A percentile compares a stretch with the other conserved stretches of the same genome.
Evolutionary conservation across 2,113 vertebrate genomes (phyloP).

Genomic region (Podarcis raffonei): DNA sequence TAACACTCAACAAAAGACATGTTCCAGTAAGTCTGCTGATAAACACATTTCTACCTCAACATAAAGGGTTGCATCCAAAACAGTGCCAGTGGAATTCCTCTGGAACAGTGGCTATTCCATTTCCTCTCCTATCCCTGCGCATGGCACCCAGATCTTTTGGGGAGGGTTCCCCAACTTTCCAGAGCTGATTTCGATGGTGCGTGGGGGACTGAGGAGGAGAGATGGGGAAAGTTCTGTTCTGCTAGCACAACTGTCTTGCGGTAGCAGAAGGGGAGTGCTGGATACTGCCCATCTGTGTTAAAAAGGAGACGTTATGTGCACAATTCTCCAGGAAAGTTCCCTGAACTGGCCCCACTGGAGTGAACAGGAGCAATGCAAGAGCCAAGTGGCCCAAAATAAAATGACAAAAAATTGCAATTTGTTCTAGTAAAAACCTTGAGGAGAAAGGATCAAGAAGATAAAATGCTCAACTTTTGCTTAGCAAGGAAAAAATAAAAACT

Average conservation of each 20-base stretch:
- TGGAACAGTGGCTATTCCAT: too few relatives aligned
- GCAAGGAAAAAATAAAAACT: slow-evolving; percentile 49
- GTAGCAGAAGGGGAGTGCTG: too few relatives aligned
- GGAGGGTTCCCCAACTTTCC: too few relatives aligned
- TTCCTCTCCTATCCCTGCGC: too few relatives aligned
- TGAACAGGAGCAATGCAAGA: neutral
- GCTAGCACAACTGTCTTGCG: too few relatives aligned
- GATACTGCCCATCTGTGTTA: neutral
- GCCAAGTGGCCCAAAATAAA: neutral
- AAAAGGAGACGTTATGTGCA: neutral
- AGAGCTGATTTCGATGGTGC: too few relatives aligned
- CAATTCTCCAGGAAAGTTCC: neutral
- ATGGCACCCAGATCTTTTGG: too few relatives aligned
- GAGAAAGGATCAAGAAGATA: slow-evolving; percentile 44
- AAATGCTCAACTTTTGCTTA: slow-evolving; percentile 28
- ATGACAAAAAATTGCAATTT: neutral
- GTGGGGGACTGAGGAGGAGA: too few relatives aligned
- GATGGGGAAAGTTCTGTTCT: too few relatives aligned
- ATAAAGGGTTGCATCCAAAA: neutral
- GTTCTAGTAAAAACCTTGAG: slow-evolving; percentile 17
- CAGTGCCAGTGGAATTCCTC: too few relatives aligned
- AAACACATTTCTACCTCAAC: neutral
- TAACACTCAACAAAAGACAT: neutral
- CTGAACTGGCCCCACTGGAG: neutral
- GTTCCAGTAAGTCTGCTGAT: slow-evolving; percentile 1